Conservation (phyloP, 2,113 vertebrate genomes). For the Colaptes auratus region DNA sequence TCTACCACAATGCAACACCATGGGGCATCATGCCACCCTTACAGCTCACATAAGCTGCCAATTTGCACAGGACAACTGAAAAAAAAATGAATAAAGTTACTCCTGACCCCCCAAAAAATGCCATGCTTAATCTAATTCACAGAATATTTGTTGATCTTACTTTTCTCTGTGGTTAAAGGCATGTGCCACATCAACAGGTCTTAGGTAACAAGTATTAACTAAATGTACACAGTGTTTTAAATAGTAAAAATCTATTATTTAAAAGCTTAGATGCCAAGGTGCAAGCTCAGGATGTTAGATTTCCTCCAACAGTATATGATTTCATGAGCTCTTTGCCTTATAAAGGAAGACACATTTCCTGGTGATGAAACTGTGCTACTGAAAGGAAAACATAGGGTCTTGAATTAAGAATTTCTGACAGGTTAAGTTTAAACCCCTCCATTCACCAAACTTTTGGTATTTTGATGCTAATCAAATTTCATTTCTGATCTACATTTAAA, state of each 20-base stretch:
- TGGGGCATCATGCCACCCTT: background rate
- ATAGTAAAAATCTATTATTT: background rate
- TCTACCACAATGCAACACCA: background rate
- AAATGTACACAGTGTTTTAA: background rate
- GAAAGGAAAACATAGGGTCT: background rate
- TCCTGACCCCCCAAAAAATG: background rate
- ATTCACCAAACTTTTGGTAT: background rate
- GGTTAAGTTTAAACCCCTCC: background rate
- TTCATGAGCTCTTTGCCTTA: background rate
- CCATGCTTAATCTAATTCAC: background rate
- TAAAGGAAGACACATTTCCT: constrained; percentile 19
- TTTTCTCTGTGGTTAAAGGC: background rate
- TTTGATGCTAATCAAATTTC: background rate
- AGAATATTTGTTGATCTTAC: background rate
- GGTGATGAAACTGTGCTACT: background rate
- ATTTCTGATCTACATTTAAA: background rate
- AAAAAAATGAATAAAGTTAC: background rate
- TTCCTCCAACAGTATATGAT: background rate
- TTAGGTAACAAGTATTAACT: background rate
- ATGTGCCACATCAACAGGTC: background rate
- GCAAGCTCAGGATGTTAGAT: background rate
- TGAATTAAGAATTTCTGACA: background rate
- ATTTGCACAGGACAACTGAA: background rate
- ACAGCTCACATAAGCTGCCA: background rate
- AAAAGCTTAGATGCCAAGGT: background rate